Percentiles rank a stretch among this genome's conserved stretches.
Evolutionary conservation across 2,888 invertebrate species (phyloP).

Genomic region (Scaptomyza cyrtandrae): DNA sequence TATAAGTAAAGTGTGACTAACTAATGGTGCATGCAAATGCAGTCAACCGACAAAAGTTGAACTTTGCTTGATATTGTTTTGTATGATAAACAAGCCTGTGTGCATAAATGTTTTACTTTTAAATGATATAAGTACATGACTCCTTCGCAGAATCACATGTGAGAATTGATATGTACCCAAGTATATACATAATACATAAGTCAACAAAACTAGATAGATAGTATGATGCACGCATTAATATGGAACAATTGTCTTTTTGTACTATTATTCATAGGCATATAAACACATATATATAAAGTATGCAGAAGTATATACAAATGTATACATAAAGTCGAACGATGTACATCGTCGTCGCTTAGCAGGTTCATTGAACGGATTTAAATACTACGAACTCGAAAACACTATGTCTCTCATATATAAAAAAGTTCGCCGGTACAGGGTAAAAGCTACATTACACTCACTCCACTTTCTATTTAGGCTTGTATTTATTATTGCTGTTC

Average conservation of each 20-base stretch:
- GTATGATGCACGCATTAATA: neutral
- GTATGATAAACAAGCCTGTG: constrained; percentile 21
- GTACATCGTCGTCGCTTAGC: constrained; percentile 17
- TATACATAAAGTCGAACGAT: constrained; percentile 13
- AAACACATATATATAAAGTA: neutral
- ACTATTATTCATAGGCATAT: neutral
- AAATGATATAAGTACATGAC: neutral
- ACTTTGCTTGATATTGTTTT: constrained; percentile 38
- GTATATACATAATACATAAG: neutral
- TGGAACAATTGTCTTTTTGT: constrained; percentile 1
- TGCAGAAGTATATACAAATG: constrained; percentile 8
- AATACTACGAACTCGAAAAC: constrained; percentile 20
- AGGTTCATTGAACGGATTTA: constrained; percentile 68
- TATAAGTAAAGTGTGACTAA: constrained; percentile 44
- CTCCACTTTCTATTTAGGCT: constrained; percentile 67
- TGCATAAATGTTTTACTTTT: constrained; percentile 5
- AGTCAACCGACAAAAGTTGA: constrained; percentile 51
- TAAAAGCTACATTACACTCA: constrained; percentile 42
- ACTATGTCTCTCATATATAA: constrained; percentile 24
- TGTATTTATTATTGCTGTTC: constrained; percentile 26
- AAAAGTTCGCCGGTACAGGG: constrained; percentile 20
- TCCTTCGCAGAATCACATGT: neutral
- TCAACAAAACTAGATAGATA: neutral
- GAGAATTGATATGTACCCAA: neutral
- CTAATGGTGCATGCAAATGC: constrained; percentile 58